Percentiles rank a stretch among this genome's conserved stretches.
Evolutionary conservation across 2,888 invertebrate genomes (phyloP).

Genomic region (Drosophila austrosaltans): DNA sequence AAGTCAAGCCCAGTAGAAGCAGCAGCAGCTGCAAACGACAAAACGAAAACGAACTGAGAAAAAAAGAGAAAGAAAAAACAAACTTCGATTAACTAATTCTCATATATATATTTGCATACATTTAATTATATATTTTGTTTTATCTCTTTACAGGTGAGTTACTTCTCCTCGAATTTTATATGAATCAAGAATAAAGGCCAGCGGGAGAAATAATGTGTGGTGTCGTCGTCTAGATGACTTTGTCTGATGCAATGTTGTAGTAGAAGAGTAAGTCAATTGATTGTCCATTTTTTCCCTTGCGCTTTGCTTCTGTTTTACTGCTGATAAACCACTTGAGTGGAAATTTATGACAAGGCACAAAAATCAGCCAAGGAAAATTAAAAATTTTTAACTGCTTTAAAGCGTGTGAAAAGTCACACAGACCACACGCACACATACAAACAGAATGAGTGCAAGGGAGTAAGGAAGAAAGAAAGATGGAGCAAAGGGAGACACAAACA

Average conservation of each 20-base stretch:
- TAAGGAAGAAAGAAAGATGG: too few species aligned
- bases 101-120: conserved; percentile 5
- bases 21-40: neutral
- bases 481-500: conserved; percentile 3
- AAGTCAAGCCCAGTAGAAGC: conserved; percentile 12
- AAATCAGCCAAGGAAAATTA: conserved; percentile 56
- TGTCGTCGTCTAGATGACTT: neutral
- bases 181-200: neutral
- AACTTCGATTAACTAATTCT: conserved; percentile 9
- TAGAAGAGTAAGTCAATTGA: conserved; percentile 6
- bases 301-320: conserved; percentile 23
- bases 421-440: neutral
- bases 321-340: conserved; percentile 62
- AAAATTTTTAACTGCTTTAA: conserved; percentile 60
- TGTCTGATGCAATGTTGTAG: neutral
- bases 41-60: neutral
- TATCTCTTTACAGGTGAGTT: conserved; percentile 71
- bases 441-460: too few species aligned
- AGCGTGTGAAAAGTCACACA: conserved; percentile 54
- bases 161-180: conserved; percentile 21
- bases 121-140: conserved; percentile 35
- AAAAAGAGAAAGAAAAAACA: neutral
- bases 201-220: neutral
- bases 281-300: neutral
- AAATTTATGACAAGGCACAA: conserved; percentile 64